phyloP scores from a whole-genome alignment of 2,797 vertebrate genomes.

The Clarias pachynema region DNA sequence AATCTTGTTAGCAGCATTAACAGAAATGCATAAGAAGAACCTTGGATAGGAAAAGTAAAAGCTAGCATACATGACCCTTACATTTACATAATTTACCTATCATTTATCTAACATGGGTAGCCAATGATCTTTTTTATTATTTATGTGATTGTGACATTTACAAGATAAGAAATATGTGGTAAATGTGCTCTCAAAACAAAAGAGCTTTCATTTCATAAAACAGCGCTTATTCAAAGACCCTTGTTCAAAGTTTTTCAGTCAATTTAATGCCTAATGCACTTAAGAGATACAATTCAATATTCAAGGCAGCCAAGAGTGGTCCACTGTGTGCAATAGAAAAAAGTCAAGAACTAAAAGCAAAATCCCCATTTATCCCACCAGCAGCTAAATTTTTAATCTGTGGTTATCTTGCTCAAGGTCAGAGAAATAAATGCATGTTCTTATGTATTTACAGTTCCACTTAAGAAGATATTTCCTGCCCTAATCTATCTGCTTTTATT shows the following conservation, averaged over 20 bases:
- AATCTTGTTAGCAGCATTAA: background rate
- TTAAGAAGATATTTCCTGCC: conserved; percentile 83
- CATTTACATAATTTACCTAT: conserved; percentile 52
- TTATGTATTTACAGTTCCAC: conserved; percentile 91
- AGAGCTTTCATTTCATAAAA: conserved; percentile 48
- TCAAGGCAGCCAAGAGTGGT: conserved; percentile 43
- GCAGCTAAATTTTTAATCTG: conserved; percentile 66
- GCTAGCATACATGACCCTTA: conserved; percentile 36
- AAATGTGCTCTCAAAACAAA: conserved; percentile 51
- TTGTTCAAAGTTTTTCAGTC: conserved; percentile 65
- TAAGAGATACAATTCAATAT: conserved; percentile 49
- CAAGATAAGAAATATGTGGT: conserved; percentile 45
- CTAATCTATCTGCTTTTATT: conserved; percentile 83
- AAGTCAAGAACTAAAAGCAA: conserved; percentile 59
- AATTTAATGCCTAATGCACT: conserved; percentile 57
- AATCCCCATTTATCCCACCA: conserved; percentile 54
- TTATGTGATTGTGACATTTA: conserved; percentile 53
- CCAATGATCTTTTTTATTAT: conserved; percentile 43
- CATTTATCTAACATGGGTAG: conserved; percentile 46
- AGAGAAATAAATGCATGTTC: conserved; percentile 68
- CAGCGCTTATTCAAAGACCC: conserved; percentile 42
- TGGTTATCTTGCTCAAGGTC: conserved; percentile 61
- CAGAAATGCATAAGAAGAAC: conserved; percentile 40
- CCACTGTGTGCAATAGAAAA: conserved; percentile 44
- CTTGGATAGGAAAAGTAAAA: conserved; percentile 39